phyloP scores from a whole-genome alignment of 2,113 vertebrate species.

The Diadophis punctatus region DNA sequence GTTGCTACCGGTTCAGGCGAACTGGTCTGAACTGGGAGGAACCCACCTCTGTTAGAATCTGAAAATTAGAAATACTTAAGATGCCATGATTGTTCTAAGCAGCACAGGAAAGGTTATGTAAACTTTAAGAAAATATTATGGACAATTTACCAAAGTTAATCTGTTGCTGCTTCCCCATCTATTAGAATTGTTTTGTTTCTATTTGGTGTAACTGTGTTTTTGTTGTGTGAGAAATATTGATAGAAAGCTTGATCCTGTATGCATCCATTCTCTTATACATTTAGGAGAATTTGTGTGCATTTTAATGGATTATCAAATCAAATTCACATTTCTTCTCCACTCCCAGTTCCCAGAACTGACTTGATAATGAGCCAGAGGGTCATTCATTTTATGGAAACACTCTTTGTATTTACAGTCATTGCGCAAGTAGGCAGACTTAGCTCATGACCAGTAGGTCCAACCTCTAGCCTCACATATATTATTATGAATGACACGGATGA shows the following conservation, averaged over 20 bases:
- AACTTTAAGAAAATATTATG: neutral
- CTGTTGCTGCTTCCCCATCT: neutral
- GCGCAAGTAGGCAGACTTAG: neutral
- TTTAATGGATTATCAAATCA: neutral
- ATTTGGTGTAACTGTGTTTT: neutral
- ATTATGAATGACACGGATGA: neutral
- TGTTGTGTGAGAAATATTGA: neutral
- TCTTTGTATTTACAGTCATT: neutral
- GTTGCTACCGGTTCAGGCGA: too few species aligned
- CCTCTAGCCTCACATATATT: neutral
- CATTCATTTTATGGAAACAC: neutral
- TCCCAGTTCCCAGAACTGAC: neutral
- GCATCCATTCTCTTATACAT: neutral
- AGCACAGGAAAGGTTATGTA: neutral
- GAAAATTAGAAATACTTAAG: neutral
- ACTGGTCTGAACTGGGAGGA: too few species aligned
- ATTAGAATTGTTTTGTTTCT: neutral
- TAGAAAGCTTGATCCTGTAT: neutral
- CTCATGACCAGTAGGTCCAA: neutral
- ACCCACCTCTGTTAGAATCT: neutral
- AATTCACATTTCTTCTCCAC: neutral
- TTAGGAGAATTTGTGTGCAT: neutral
- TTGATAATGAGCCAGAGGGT: neutral
- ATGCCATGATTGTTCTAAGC: neutral
- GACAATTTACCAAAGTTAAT: neutral